Conservation (phyloP, 2,113 vertebrate species). For the Speoplatyrhinus poulsoni region DNA sequence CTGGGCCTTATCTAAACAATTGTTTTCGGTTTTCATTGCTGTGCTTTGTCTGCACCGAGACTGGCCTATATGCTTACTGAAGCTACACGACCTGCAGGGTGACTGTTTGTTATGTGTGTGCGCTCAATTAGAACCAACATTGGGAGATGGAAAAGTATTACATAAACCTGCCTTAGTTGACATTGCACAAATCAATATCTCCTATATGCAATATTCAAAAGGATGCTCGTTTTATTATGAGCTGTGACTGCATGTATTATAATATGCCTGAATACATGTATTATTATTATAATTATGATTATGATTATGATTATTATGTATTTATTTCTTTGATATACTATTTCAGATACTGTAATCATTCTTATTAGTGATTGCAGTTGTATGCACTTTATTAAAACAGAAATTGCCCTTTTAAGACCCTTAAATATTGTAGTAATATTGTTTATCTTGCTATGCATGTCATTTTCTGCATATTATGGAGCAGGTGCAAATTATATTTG, state of each 20-base stretch:
- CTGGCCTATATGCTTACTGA: conserved; percentile 29
- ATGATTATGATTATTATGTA: too few species aligned
- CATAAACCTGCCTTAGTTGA: conserved; percentile 67
- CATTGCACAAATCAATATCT: conserved; percentile 60
- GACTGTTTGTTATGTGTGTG: conserved; percentile 61
- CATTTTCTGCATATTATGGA: neutral
- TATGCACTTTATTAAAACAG: too few species aligned
- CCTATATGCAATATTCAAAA: conserved; percentile 23
- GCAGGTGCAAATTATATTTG: neutral
- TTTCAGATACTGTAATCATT: too few species aligned
- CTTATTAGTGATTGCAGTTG: too few species aligned
- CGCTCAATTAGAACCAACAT: conserved; percentile 55
- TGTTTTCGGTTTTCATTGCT: conserved; percentile 9
- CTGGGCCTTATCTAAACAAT: conserved; percentile 9
- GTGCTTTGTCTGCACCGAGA: conserved; percentile 36
- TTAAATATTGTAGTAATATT: too few species aligned
- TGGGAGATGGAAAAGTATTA: conserved; percentile 73
- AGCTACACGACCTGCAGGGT: conserved; percentile 33
- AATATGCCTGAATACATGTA: neutral
- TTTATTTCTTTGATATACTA: too few species aligned
- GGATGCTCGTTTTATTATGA: conserved; percentile 7
- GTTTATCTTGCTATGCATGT: too few species aligned
- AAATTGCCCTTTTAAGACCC: too few species aligned
- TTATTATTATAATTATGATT: neutral
- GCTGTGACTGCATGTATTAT: neutral